Conservation (phyloP, 64 coral and sea anemone genomes). For the Hydrozoanthus tunicans region DNA sequence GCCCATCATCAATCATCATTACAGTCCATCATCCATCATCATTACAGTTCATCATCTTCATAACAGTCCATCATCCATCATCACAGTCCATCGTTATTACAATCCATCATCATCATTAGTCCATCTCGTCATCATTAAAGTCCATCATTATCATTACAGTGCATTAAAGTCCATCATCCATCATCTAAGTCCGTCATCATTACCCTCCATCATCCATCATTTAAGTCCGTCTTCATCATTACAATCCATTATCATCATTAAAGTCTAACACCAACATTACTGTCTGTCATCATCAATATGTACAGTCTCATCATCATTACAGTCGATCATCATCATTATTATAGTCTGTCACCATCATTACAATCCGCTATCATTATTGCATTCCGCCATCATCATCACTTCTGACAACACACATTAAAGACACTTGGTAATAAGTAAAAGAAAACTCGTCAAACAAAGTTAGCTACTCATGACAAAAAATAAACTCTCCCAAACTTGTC, state of each 20-base stretch:
- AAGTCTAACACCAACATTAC: neutral
- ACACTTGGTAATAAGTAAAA: too few relatives aligned
- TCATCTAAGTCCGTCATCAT: neutral
- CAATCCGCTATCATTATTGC: too few relatives aligned
- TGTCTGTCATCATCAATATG: too few relatives aligned
- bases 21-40: neutral
- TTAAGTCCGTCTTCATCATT: neutral
- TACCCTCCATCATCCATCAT: neutral
- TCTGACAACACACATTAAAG: too few relatives aligned
- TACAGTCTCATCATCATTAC: too few relatives aligned
- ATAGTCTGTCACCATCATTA: neutral
- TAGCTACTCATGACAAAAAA: too few relatives aligned
- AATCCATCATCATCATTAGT: neutral
- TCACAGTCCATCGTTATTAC: neutral
- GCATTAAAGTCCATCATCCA: neutral
- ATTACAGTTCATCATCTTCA: neutral
- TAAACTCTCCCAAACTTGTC: too few relatives aligned
- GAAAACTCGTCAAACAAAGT: too few relatives aligned
- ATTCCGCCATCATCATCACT: too few relatives aligned
- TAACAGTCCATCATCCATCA: neutral
- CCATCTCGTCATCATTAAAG: neutral
- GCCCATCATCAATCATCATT: neutral
- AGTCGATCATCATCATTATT: neutral
- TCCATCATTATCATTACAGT: neutral
- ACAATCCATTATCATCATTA: neutral